Percentiles rank a stretch among this genome's conserved stretches.
phyloP scores from a whole-genome alignment of 2,113 vertebrate genomes.

The Petroica traversi region DNA sequence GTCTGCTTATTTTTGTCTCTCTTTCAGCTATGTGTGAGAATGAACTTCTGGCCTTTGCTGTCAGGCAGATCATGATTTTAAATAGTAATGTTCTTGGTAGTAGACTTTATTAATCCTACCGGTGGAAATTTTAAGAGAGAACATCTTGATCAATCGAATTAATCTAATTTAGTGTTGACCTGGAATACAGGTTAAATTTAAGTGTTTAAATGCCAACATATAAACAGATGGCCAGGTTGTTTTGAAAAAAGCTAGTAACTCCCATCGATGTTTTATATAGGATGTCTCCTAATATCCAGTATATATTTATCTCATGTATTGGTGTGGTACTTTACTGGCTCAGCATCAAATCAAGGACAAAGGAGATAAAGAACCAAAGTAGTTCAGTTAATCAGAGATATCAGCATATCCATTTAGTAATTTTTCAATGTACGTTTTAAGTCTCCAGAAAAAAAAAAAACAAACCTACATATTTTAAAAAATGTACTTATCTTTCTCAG shows the following conservation, averaged over 20 bases:
- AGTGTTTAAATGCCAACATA: neutral
- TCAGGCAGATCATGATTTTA: slow-evolving; percentile 26
- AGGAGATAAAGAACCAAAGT: neutral
- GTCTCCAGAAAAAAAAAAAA: neutral
- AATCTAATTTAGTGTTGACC: neutral
- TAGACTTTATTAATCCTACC: neutral
- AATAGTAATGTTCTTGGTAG: neutral
- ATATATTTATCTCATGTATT: neutral
- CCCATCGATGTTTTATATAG: neutral
- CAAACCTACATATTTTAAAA: neutral
- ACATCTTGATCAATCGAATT: neutral
- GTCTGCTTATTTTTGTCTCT: slow-evolving; percentile 56
- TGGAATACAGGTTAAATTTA: neutral
- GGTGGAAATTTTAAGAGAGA: neutral
- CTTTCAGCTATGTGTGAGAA: neutral
- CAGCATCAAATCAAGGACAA: neutral
- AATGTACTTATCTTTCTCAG: neutral
- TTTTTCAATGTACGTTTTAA: neutral
- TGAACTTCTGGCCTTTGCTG: slow-evolving; percentile 25
- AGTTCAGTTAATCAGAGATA: neutral
- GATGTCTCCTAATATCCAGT: neutral
- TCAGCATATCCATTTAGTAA: neutral
- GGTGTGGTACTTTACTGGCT: neutral
- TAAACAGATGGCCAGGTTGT: neutral
- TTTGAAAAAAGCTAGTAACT: neutral